Conservation (phyloP, 2,113 vertebrate species). For the Sander lucioperca region DNA sequence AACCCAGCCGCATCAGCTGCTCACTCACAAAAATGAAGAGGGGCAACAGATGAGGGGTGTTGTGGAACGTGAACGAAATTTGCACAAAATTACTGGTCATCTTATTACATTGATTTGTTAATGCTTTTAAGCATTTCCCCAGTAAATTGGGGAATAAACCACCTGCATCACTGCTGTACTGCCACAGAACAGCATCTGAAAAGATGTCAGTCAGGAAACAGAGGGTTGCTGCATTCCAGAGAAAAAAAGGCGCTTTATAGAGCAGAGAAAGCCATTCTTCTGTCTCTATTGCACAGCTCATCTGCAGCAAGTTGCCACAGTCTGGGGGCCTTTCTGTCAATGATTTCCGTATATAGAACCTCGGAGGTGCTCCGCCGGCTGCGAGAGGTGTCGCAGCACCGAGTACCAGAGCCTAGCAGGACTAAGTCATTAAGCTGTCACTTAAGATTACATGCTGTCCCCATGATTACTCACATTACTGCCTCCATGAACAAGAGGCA, state of each 20-base stretch:
- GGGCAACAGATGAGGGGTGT: neutral
- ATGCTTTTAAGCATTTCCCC: neutral
- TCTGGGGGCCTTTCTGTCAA: constrained; percentile 65
- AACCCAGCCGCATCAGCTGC: neutral
- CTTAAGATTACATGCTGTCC: constrained; percentile 82
- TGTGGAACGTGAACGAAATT: neutral
- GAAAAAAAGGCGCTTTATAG: constrained; percentile 61
- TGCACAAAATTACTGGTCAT: neutral
- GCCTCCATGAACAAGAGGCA: constrained; percentile 68
- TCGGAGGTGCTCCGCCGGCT: constrained; percentile 55
- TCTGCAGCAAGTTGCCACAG: constrained; percentile 65
- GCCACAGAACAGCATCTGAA: constrained; percentile 47
- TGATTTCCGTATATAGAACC: constrained; percentile 79
- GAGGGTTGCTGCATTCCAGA: constrained; percentile 57
- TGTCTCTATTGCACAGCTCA: constrained; percentile 57
- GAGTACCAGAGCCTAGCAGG: constrained; percentile 67
- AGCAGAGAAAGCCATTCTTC: constrained; percentile 65
- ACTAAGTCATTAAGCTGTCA: constrained; percentile 82
- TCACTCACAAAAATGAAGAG: neutral
- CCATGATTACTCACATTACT: constrained; percentile 74
- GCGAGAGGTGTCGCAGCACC: constrained; percentile 65
- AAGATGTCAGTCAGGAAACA: constrained; percentile 43
- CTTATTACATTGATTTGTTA: neutral
- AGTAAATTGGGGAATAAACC: constrained; percentile 14
- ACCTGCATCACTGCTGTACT: constrained; percentile 39